phyloP scores from a whole-genome alignment of 2,797 vertebrate genomes.

The Gambelia wislizenii region DNA sequence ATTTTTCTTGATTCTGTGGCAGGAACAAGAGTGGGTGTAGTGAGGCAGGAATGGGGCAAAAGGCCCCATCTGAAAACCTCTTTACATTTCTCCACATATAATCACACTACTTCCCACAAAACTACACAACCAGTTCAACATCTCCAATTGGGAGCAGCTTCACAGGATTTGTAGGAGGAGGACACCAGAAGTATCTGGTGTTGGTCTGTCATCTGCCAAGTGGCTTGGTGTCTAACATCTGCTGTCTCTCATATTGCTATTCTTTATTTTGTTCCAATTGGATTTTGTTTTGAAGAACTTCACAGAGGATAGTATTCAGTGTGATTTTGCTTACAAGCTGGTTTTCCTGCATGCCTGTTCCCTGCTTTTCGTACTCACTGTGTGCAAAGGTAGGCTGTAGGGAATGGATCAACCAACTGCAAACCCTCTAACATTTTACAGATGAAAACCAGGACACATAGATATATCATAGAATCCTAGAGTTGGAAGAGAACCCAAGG shows the following conservation, averaged over 20 bases:
- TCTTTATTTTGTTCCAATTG: not conserved
- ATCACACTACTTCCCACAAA: not conserved
- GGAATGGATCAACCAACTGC: too few species aligned
- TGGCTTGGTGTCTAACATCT: not conserved
- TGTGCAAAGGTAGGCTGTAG: too few species aligned
- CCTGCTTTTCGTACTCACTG: not conserved
- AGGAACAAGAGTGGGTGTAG: too few species aligned
- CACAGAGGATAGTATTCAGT: not conserved
- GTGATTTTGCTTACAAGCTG: not conserved
- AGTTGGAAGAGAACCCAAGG: too few species aligned
- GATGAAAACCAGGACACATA: too few species aligned
- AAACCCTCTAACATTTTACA: too few species aligned
- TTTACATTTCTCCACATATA: not conserved
- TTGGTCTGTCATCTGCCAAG: not conserved
- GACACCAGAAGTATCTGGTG: not conserved
- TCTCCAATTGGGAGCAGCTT: not conserved
- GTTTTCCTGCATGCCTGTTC: not conserved
- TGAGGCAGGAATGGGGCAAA: too few species aligned
- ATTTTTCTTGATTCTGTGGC: too few species aligned
- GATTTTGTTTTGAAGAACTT: not conserved
- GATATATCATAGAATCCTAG: too few species aligned
- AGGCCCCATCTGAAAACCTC: too few species aligned
- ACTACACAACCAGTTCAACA: constrained; percentile 31
- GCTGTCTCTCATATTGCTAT: not conserved
- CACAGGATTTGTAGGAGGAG: not conserved